phyloP scores from a whole-genome alignment of 2,113 vertebrate species.

The Siniperca chuatsi region DNA sequence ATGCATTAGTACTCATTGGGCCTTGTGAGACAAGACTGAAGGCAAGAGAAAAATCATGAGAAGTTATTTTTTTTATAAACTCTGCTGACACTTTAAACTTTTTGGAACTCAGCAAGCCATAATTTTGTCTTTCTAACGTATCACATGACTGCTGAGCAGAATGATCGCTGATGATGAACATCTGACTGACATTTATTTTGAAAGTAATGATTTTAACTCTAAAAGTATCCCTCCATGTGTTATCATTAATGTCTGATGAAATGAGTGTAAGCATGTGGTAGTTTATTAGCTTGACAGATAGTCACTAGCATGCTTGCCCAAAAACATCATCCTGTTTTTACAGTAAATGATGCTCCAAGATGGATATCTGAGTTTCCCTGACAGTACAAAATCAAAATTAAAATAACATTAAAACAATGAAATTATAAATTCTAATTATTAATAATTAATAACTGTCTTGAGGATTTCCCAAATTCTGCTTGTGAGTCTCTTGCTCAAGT shows the following conservation, averaged over 20 bases:
- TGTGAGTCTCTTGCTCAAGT: neutral
- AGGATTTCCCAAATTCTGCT: neutral
- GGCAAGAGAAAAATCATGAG: slow-evolving; percentile 6
- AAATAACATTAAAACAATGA: neutral
- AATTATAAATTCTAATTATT: neutral
- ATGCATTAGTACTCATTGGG: slow-evolving; percentile 32
- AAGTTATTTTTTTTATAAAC: neutral
- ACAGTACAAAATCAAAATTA: neutral
- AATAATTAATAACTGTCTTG: neutral
- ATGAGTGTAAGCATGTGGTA: neutral
- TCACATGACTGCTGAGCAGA: neutral
- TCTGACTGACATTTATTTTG: neutral
- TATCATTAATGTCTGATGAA: neutral
- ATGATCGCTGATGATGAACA: neutral
- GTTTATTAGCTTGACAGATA: neutral
- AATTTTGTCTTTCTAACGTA: neutral
- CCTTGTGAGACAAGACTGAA: slow-evolving; percentile 18
- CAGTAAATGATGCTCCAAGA: neutral
- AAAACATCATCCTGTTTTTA: neutral
- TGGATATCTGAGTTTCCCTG: neutral
- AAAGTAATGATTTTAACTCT: neutral
- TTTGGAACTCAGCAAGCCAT: neutral
- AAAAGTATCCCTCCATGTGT: neutral
- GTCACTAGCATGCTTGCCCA: neutral
- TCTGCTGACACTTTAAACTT: slow-evolving; percentile 11